Percentiles rank a stretch among this genome's conserved stretches.
phyloP scores from a whole-genome alignment of 1,140 invertebrate species.

The Globodera ellingtonae region DNA sequence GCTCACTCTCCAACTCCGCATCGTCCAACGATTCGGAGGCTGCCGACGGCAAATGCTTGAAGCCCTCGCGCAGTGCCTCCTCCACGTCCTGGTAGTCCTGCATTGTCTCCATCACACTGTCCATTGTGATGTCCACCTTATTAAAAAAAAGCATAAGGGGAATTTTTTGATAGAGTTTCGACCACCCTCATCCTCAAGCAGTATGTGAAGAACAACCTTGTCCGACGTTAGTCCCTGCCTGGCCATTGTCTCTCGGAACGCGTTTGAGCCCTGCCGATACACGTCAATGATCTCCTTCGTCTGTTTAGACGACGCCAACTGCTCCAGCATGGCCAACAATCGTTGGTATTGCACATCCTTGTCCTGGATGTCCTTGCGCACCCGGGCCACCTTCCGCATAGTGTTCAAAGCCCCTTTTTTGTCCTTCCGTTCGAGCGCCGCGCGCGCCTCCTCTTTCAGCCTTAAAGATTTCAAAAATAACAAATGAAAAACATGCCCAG shows the following conservation, averaged over 20 bases:
- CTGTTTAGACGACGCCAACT: slow-evolving; percentile 57
- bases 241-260: slow-evolving; percentile 57
- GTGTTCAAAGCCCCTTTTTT: slow-evolving; percentile 51
- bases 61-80: slow-evolving; percentile 53
- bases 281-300: slow-evolving; percentile 59
- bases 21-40: slow-evolving; percentile 16
- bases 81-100: slow-evolving; percentile 56
- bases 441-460: slow-evolving; percentile 45
- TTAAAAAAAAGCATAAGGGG: slow-evolving; percentile 13
- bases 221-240: slow-evolving; percentile 57
- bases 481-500: too few relatives aligned
- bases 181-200: background rate
- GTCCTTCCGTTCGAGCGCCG: slow-evolving; percentile 46
- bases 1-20: slow-evolving; percentile 47
- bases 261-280: slow-evolving; percentile 54
- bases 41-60: slow-evolving; percentile 28
- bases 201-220: slow-evolving; percentile 40
- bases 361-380: slow-evolving; percentile 62
- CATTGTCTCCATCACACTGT: slow-evolving; percentile 55
- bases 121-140: slow-evolving; percentile 59
- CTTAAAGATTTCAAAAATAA: background rate
- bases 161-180: too few relatives aligned
- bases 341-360: slow-evolving; percentile 60
- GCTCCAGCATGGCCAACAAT: slow-evolving; percentile 55
- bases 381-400: slow-evolving; percentile 52